A percentile compares a stretch with the other conserved stretches of the same genome.
Evolutionary conservation across 2,888 invertebrate genomes (phyloP).

Genomic region (Slavum lentiscoides): DNA sequence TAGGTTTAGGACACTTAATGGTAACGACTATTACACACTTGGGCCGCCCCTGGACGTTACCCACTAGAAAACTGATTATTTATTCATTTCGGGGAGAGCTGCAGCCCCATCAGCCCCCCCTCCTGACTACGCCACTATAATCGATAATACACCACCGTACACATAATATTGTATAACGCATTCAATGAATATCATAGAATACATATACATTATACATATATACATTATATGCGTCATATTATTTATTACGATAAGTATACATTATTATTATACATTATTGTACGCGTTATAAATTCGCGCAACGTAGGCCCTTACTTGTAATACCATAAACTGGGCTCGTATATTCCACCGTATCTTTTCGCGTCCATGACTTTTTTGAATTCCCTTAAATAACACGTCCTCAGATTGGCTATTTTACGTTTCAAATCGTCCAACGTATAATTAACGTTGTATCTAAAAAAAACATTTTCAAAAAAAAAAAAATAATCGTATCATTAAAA

Average conservation of each 20-base stretch:
- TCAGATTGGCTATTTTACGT: constrained; percentile 48
- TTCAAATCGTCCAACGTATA: constrained; percentile 45
- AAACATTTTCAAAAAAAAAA: background rate
- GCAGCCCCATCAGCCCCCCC: no score
- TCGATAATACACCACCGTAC: background rate
- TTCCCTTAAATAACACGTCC: constrained; percentile 47
- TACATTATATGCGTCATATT: no score
- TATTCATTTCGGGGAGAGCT: no score
- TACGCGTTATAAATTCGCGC: background rate
- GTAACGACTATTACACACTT: no score
- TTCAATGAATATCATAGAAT: background rate
- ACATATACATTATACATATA: no score
- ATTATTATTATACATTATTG: no score
- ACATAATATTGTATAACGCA: background rate
- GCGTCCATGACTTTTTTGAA: constrained; percentile 42
- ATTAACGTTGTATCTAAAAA: constrained; percentile 26
- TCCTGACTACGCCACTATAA: no score
- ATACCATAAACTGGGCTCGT: constrained; percentile 47
- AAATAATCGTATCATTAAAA: background rate
- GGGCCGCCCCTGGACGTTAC: no score
- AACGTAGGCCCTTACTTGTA: constrained; percentile 25
- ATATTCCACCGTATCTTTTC: constrained; percentile 40
- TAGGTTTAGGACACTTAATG: no score
- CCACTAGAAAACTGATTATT: no score
- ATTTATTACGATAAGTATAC: no score